Evolutionary conservation across 2,888 invertebrate genomes (phyloP), one percentile per base, ranked within the genome.

Genomic region (Julus scandinavius): DNA sequence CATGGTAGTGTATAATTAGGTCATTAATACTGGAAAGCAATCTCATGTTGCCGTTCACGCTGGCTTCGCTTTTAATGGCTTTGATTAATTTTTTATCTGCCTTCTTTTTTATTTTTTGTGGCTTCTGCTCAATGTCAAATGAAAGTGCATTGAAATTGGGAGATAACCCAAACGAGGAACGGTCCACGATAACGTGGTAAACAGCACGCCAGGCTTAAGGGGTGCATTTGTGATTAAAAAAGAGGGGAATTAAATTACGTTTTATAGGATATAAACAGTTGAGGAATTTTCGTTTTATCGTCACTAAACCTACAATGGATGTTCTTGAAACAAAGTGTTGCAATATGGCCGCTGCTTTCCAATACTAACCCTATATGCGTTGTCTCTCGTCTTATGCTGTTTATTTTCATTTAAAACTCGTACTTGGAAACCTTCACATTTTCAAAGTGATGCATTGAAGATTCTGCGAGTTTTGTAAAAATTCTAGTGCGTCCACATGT

Each of bases 51-150:
- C 63, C 63, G 63, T 63, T n/a, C 4, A 63, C 72, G 72, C 72
- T 72, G 72, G 72, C 72, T 20, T 72, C 72, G 72, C 72, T 72
- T 72, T 72, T 72, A 72, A 72, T 72, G 72, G 72, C 29, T 72
- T 72, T 72, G 72, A 72, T 72, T 72, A 72, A 72, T 72, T 72
- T 72, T 72, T 72, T 72, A 72, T 72, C 72, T 72, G 29, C 4
- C 11, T 72, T 29, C 29, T 72, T 72, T 72, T 63, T n/a, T 63
- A n/a, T 63, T 63, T 72, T 63, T 63, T 63, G 20, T 29, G 20
- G 11, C n/a, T 72, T 20, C 72, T 72, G 72, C 29, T 72, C 72
- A 72, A 72, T 72, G 72, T 72, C 72, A 29, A 72, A 72, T 72
- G 72, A 72, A 72, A 72, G 72, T 72, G 72, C 72, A 11, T 72